Evolutionary conservation across 2,888 invertebrate genomes (phyloP).

Genomic region (Mythimna impura): DNA sequence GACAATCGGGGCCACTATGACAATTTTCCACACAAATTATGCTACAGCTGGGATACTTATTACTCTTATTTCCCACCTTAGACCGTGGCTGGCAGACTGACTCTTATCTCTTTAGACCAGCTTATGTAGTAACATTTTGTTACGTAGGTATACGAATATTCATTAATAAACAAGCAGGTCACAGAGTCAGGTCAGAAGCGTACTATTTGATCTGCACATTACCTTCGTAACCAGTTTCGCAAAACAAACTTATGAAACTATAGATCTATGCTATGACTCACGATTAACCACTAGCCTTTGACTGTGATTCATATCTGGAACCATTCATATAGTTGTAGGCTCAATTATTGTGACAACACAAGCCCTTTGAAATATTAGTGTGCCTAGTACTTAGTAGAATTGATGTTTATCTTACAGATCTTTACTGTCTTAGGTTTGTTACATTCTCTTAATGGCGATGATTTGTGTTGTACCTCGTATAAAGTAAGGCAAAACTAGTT

Average conservation of each 20-base stretch:
- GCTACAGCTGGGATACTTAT: neutral
- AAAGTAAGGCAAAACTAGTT: neutral
- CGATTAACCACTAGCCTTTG: slow-evolving; percentile 34
- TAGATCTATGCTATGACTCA: slow-evolving; percentile 37
- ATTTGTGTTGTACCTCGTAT: neutral
- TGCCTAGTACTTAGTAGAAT: neutral
- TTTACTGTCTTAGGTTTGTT: slow-evolving; percentile 7
- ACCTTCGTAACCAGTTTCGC: slow-evolving; percentile 26
- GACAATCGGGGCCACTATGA: too few relatives aligned
- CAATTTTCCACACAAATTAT: neutral
- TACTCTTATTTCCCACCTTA: neutral
- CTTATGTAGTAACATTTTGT: neutral
- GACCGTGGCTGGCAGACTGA: neutral
- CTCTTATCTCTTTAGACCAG: neutral
- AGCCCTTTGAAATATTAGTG: slow-evolving; percentile 14
- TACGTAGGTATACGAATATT: neutral
- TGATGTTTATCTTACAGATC: slow-evolving; percentile 31
- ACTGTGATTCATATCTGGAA: slow-evolving; percentile 44
- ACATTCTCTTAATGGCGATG: neutral
- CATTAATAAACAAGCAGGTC: slow-evolving; percentile 10
- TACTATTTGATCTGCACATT: slow-evolving; percentile 25
- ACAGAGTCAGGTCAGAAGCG: slow-evolving; percentile 2
- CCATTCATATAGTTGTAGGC: slow-evolving; percentile 36
- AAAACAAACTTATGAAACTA: slow-evolving; percentile 19
- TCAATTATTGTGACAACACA: slow-evolving; percentile 41